These are phyloP conservation scores for Heliocidaris erythrogramma DNA, from an alignment of 35 echinoderm and acorn worm genomes.

Conservation along the genomic window DNA sequence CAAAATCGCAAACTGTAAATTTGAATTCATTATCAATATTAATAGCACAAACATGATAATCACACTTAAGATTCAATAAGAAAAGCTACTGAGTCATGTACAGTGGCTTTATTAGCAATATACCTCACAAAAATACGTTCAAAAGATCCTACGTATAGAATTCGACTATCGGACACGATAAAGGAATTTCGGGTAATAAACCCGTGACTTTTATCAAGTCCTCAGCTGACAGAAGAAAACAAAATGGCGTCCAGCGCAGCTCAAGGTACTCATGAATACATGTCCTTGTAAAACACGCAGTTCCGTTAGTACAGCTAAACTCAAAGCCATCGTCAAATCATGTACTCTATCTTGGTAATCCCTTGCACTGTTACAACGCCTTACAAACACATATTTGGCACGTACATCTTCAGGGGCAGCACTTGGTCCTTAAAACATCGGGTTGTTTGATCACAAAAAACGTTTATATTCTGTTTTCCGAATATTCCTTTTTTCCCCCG, in stretches of 20 bases:
- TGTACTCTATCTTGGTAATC: neutral
- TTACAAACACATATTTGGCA: constrained; percentile 8
- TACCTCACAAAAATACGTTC: neutral
- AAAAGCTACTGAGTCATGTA: no score
- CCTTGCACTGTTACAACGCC: neutral
- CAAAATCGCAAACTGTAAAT: no score
- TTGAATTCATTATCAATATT: no score
- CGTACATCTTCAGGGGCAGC: neutral
- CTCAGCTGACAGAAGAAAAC: neutral
- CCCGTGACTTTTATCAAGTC: neutral
- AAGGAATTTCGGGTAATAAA: neutral
- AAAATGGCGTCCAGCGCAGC: constrained; percentile 1
- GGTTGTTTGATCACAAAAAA: neutral
- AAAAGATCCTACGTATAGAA: neutral
- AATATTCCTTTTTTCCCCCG: neutral
- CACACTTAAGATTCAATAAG: no score
- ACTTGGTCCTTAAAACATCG: neutral
- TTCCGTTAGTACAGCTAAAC: neutral
- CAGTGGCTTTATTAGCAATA: neutral
- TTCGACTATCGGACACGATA: neutral
- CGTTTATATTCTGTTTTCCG: neutral
- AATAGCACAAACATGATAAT: no score
- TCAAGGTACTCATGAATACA: neutral
- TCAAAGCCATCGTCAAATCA: neutral
- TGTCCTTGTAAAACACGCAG: neutral